Evolutionary conservation across 2,113 vertebrate genomes (phyloP).

Genomic region (Agapornis roseicollis): DNA sequence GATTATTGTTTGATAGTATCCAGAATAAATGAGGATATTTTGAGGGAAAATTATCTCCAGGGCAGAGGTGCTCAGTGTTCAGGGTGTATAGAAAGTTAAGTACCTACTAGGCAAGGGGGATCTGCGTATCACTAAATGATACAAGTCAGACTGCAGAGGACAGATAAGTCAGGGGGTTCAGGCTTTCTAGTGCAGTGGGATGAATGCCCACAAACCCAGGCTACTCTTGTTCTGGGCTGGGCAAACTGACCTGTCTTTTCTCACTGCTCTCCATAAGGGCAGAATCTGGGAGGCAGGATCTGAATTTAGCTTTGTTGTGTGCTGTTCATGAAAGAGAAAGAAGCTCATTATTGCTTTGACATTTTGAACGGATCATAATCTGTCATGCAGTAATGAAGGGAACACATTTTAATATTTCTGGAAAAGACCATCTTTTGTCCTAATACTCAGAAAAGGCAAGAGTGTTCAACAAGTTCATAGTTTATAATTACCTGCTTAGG

Average conservation of each 20-base stretch:
- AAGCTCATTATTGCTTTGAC: neutral
- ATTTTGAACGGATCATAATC: neutral
- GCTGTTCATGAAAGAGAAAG: neutral
- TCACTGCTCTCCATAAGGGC: neutral
- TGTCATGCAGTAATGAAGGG: neutral
- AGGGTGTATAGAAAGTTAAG: neutral
- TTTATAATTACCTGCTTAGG: constrained; percentile 29
- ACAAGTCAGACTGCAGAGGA: neutral
- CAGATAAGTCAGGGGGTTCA: neutral
- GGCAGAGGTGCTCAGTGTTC: neutral
- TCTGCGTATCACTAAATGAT: neutral
- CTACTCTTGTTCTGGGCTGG: neutral
- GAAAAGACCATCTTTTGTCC: neutral
- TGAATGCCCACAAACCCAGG: neutral
- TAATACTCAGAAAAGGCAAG: neutral
- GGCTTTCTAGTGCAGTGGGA: neutral
- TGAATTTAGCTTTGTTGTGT: neutral
- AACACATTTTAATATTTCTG: constrained; percentile 47
- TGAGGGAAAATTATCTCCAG: constrained; percentile 28
- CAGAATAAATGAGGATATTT: constrained; percentile 46
- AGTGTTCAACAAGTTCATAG: constrained; percentile 14
- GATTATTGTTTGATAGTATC: constrained; percentile 56
- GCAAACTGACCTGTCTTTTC: neutral
- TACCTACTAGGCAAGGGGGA: neutral
- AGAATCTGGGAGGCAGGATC: neutral